Percentiles rank a stretch among this genome's conserved stretches.
These are phyloP conservation scores for Alcis repandata DNA, from an alignment of 2,888 invertebrate species.

Conservation along the genomic window DNA sequence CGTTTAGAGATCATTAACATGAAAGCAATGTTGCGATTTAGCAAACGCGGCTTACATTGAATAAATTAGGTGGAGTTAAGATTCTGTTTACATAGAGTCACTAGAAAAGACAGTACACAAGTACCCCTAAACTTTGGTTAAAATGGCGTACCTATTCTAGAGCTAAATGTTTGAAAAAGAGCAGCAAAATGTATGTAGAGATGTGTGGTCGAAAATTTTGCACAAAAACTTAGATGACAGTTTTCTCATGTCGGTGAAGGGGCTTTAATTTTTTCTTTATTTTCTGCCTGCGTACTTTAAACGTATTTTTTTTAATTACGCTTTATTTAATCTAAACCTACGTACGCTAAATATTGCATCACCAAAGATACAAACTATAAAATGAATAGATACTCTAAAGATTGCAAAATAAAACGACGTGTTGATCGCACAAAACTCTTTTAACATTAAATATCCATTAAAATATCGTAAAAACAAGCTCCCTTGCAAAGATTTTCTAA, in stretches of 20 bases:
- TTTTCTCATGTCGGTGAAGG: too few species aligned
- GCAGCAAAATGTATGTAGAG: too few species aligned
- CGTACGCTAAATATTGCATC: too few species aligned
- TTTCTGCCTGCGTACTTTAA: too few species aligned
- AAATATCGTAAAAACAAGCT: constrained; percentile 41
- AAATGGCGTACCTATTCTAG: too few species aligned
- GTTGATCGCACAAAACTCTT: constrained; percentile 35
- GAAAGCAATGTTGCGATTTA: constrained; percentile 26
- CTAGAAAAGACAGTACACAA: not conserved
- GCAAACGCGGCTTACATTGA: constrained; percentile 19
- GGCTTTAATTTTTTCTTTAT: too few species aligned
- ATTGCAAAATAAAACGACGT: constrained; percentile 27
- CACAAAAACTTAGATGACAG: too few species aligned
- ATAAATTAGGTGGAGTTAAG: not conserved
- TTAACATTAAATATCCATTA: constrained; percentile 49
- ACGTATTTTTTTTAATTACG: too few species aligned
- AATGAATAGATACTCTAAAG: not conserved
- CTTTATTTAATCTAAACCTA: too few species aligned
- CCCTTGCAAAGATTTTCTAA: constrained; percentile 25
- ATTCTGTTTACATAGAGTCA: not conserved
- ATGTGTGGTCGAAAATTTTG: too few species aligned
- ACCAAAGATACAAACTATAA: not conserved
- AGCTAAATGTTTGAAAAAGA: too few species aligned
- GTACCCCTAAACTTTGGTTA: too few species aligned
- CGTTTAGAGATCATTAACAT: constrained; percentile 20